A percentile compares a stretch with the other conserved stretches of the same genome.
These are phyloP conservation scores for Drosophila sucinea DNA, from an alignment of 1,140 invertebrate species.

Conservation along the genomic window DNA sequence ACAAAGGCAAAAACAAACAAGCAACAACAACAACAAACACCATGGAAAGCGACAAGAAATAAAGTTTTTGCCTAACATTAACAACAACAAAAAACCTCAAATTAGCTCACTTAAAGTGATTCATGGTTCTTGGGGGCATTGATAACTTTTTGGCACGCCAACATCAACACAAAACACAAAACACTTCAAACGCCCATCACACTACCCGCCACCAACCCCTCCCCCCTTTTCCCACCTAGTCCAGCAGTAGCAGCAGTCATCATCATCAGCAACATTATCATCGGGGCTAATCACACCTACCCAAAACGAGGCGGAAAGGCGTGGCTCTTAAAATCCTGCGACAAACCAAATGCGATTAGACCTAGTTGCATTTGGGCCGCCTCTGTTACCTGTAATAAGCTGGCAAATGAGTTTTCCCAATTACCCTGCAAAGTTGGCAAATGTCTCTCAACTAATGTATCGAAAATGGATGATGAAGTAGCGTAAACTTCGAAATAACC, in stretches of 20 bases:
- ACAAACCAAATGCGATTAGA: slow-evolving; percentile 13
- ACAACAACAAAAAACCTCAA: slow-evolving; percentile 37
- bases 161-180: slow-evolving; percentile 37
- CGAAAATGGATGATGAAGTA: too few species aligned
- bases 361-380: slow-evolving; percentile 6
- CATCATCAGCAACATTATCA: slow-evolving; percentile 9
- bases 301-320: slow-evolving; percentile 3
- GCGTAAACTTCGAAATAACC: too few species aligned
- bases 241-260: neutral
- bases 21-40: slow-evolving; percentile 72
- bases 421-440: neutral
- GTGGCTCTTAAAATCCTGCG: slow-evolving; percentile 3
- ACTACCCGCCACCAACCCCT: slow-evolving; percentile 3
- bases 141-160: slow-evolving; percentile 67
- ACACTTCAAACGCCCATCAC: slow-evolving; percentile 47
- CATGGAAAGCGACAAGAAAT: slow-evolving; percentile 61
- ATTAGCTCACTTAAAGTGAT: slow-evolving; percentile 76
- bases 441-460: neutral
- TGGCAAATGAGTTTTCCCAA: neutral
- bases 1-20: slow-evolving; percentile 15
- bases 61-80: slow-evolving; percentile 1
- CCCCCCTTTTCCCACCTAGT: neutral
- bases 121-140: slow-evolving; percentile 50
- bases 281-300: slow-evolving; percentile 5
- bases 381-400: slow-evolving; percentile 5